Base-by-base conservation (phyloP, 2,113 vertebrate genomes). In the Varanus salvator region DNA sequence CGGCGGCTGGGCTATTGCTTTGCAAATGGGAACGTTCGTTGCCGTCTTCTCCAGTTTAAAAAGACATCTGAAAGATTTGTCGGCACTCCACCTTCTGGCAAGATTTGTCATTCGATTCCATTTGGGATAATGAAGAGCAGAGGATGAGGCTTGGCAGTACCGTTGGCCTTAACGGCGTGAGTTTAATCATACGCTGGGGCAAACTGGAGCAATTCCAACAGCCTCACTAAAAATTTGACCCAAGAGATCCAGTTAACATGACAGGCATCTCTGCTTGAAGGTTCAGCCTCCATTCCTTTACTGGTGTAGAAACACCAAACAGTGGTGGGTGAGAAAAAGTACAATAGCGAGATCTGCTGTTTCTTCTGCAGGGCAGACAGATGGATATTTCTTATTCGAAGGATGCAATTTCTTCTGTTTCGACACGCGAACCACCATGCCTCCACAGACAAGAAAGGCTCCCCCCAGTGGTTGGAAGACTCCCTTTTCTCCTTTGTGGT, bases 361-460 rank as follows among this genome's bases (percentile, higher is more conserved):
- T 66, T 77, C 11, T 52, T 68, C 38, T 29, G 84, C 83, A 11
- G 0, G 3, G 87, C 86, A 85, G 27, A 68, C 19, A 87, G 52
- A 68, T 48, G 12, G 88, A 95, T 74, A 83, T 78, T 44, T 84
- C 77, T 31, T 89, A 93, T 86, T 0, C 0, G 92, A 95, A 94
- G 77, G 88, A 91, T 80, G 75, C 85, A 52, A 14, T 0, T 89
- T 93, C 86, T 21, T 92, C 91, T 95, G 92, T 91, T 94, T 90
- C 92, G 89, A 82, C 89, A 89, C 8, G 89, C 91, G 95, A 95
- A 93, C 91, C 91, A 87, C 95, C 89, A 91, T 89, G 68, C 80
- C 17, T 15, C 57, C 17, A 7, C 57, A 60, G 57, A 60, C 14
- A 60, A 3, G 57, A 60, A 60, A 2, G 12, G 12, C 57, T 3